A percentile compares a stretch with the other conserved stretches of the same genome.
Evolutionary conservation across 30 jellyfish, hydroid and myxozoan genomes (phyloP).

Genomic region (Aurelia aurita): DNA sequence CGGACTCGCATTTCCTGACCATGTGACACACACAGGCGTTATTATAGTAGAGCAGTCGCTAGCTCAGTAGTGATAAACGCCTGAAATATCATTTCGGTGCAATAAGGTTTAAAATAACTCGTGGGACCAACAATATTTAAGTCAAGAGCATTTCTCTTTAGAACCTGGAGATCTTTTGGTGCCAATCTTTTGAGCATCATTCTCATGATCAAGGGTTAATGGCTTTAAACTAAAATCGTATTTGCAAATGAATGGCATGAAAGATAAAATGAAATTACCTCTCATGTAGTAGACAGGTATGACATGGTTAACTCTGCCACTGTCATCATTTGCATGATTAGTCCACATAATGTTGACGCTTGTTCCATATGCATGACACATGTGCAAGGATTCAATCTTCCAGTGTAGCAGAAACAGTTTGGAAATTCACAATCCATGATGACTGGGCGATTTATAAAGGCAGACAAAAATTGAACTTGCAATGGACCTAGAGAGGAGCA

Average conservation of each 20-base stretch:
- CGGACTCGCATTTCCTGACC: no score
- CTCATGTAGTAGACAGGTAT: neutral
- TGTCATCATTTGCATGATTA: neutral
- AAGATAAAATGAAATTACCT: neutral
- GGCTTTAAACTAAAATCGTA: no score
- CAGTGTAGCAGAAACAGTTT: neutral
- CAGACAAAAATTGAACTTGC: neutral
- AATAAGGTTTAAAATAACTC: neutral
- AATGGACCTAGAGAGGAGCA: no score
- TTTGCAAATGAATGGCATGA: neutral
- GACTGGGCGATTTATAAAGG: neutral
- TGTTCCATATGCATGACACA: neutral
- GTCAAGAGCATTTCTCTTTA: neutral
- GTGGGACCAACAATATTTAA: neutral
- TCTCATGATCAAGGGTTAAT: no score
- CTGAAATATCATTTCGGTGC: neutral
- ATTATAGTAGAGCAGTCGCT: no score
- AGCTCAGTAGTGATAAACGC: no score
- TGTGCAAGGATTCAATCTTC: neutral
- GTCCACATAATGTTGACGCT: neutral
- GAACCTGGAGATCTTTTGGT: no score
- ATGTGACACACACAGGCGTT: no score
- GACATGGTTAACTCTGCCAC: neutral
- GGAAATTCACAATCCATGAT: neutral
- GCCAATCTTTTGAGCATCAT: no score